Base-by-base conservation (phyloP, 1,140 invertebrate species). In the Drosophila prosaltans region DNA sequence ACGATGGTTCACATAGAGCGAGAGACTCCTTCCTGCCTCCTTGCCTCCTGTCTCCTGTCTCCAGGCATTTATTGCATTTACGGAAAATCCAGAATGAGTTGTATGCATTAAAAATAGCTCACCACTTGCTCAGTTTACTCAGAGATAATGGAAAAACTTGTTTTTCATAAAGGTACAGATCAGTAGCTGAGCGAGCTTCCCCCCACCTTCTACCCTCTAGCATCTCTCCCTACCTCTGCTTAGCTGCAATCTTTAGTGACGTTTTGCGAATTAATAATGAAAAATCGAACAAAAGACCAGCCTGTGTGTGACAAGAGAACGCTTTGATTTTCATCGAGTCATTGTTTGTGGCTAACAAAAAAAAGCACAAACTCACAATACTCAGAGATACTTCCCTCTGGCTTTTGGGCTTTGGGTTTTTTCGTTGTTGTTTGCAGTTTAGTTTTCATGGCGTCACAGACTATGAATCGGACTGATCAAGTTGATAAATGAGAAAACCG, bases 401-500 rank as follows among this genome's bases (percentile, higher is more conserved):
- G 24, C 57, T 61, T 43, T 77, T 57, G 74, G 70, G 65, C 68
- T 75, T 48, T 83, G 83, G 83, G 83, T 83, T 88, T 86, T 69
- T 24, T 48, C 16, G 21, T 24, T 24, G 21, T 65, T 63, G 28
- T 65, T 41, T 57, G 55, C 60, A 65, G 55, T 63, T 36, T 64
- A 48, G 41, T 74, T 71, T 63, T 64, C 39, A 77, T 79, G 77
- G 76, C 77, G 77, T 79, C 76, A 79, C 70, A 64, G 32, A 7
- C 32, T 36, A 5, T 36, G 3, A 55, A 65, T 16, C 41, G 63
- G 66, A 28, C 16, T 9, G 32, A 36, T 69, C 71, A 78, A 77
- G 58, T 75, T 89, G 85, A 89, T 89, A 89, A 84, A 89, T 89
- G 84, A 89, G 81, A 78, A 90, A 89, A 89, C 74, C 84, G 71